Conservation (phyloP, 2,797 vertebrate genomes). For the Melanotaenia boesemani region DNA sequence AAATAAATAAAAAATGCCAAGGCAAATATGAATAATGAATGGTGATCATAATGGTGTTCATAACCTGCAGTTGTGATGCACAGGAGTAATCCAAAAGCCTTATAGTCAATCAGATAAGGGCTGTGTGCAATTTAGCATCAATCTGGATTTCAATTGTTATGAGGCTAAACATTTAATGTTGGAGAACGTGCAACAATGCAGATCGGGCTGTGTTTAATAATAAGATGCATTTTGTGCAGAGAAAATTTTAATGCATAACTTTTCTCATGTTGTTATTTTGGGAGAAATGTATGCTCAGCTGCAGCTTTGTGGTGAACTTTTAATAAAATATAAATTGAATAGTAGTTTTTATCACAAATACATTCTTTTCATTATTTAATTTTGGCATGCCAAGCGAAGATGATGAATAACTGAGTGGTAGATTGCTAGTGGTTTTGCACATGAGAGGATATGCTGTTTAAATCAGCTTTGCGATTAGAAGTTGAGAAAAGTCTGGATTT, state of each 20-base stretch:
- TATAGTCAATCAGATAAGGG: slow-evolving; percentile 49
- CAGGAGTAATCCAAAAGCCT: slow-evolving; percentile 39
- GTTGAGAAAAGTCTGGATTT: not conserved
- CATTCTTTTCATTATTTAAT: not conserved
- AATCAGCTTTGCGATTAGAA: not conserved
- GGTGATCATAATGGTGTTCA: slow-evolving; percentile 3
- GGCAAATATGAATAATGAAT: slow-evolving; percentile 45
- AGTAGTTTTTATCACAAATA: not conserved
- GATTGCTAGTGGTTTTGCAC: too few relatives aligned
- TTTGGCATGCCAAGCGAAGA: not conserved
- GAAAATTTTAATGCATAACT: slow-evolving; percentile 32
- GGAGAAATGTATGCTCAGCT: not conserved
- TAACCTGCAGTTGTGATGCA: slow-evolving; percentile 43
- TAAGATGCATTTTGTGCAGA: slow-evolving; percentile 13
- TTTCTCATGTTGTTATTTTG: slow-evolving; percentile 29
- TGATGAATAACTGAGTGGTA: not conserved
- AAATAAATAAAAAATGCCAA: slow-evolving; percentile 1
- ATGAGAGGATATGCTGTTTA: not conserved
- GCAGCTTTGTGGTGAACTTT: slow-evolving; percentile 12
- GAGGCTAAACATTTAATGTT: slow-evolving; percentile 12
- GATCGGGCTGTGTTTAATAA: slow-evolving; percentile 28
- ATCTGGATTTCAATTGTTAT: slow-evolving; percentile 52
- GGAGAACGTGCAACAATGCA: slow-evolving; percentile 19
- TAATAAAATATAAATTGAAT: not conserved
- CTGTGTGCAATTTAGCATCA: slow-evolving; percentile 30